Evolutionary conservation across 2,888 invertebrate species (phyloP), one percentile per base, ranked within the genome.

Genomic region (Caenorhabditis plicata): DNA sequence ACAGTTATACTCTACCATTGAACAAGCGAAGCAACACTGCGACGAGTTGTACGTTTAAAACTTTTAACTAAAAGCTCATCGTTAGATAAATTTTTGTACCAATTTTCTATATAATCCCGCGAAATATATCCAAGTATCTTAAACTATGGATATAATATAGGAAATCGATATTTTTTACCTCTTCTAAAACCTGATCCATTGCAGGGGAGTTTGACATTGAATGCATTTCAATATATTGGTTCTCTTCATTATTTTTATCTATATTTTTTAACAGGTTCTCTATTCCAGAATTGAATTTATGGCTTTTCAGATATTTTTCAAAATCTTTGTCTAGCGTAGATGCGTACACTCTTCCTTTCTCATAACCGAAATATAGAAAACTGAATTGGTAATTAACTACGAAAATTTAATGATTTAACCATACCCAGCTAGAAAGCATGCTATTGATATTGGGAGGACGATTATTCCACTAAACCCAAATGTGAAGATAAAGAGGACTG

Each of bases 71-170:
- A 74, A 19, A 62, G n/a, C 22, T 51, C 49, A 23, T 80, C 78
- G 15, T 62, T 67, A 5, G 75, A 65, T 9, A 80, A 33, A 33
- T 65, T 51, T 20, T 66, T 62, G 52, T 80, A 80, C 81, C 81
- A 80, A 4, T 69, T 60, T 29, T 72, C 77, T 5, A 81, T 66
- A 50, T 72, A 81, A 50, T 81, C 80, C 1, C 78, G 68, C 15
- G 78, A 65, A 7, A 74, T 49, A 31, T 63, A 68, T 27, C 64
- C 56, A 8, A 80, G 53, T 38, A 77, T 74, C 73, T 76, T 42
- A 39, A 56, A 50, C 4, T 31, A 29, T 19, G 22, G 7, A 20
- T 33, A 2, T 20, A 7, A 1, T 7, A 8, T 13, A 32, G 13
- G 3, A 4, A 39, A 29, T 5, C 4, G 19, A 22, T 7, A 17